Evolutionary conservation across 2,113 vertebrate genomes (phyloP), one percentile per base, ranked within the genome.

Genomic region (Pterocles burchelli): DNA sequence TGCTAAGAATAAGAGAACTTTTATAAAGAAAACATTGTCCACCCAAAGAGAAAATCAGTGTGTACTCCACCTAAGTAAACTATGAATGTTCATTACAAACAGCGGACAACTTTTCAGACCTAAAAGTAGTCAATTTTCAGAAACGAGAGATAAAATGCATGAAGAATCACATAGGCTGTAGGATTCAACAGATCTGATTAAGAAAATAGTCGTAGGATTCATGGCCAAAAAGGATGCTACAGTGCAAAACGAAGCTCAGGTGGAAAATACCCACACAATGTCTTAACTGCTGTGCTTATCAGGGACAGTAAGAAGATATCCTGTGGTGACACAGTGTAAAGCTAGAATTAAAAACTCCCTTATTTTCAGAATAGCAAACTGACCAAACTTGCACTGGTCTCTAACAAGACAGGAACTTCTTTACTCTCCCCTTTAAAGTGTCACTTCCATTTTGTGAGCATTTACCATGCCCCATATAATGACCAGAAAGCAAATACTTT

Each of bases 1-100:
- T 45, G n/a, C 89, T 94, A 96, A 91, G 77, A 96, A 95, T 91
- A 94, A 95, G 89, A 94, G 80, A 89, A 92, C 22, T 59, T 75
- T 80, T 8, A 54, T 86, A 70, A 88, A 86, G 90, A 91, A 94
- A 96, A 96, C 68, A 92, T 33, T 66, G 88, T 73, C 86, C 80
- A 90, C 96, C 93, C 90, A 65, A 80, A 91, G 82, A 45, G 59
- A 93, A 79, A 67, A 33, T 72, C 31, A 33, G 72, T 36, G 31
- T 38, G 83, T 52, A 43, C 36, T 61, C 57, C 25, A 86, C 79
- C 87, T 93, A 58, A 59, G 72, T 2, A 54, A 80, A 75, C 41
- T 67, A 75, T 48, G 51, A 59, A 63, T 5, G 7, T 62, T 63
- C 26, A 49, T 82, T 55, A 51, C 5, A 6, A 91, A 68, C 9